A percentile compares a stretch with the other conserved stretches of the same genome.
Evolutionary conservation across 2,888 invertebrate genomes (phyloP).

Genomic region (Aspidiotus rigidus): DNA sequence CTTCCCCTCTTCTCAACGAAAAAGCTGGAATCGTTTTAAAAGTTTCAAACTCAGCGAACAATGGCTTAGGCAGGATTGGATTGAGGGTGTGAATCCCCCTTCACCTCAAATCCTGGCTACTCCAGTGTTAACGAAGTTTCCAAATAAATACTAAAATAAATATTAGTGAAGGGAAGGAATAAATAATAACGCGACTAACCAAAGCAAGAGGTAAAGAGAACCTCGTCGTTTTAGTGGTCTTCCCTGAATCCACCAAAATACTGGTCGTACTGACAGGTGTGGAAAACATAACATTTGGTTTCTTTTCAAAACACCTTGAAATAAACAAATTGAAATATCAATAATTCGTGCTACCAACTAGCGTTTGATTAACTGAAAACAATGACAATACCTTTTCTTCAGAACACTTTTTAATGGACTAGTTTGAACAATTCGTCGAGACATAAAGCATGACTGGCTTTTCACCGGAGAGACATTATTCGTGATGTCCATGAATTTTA

Average conservation of each 20-base stretch:
- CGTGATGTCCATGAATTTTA: constrained; percentile 53
- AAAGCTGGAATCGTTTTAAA: no score
- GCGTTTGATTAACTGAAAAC: not conserved
- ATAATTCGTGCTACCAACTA: not conserved
- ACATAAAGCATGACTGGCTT: constrained; percentile 2
- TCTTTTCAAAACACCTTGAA: constrained; percentile 5
- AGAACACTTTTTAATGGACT: constrained; percentile 45
- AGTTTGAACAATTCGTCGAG: constrained; percentile 7
- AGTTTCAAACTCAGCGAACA: no score
- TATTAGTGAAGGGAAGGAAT: no score
- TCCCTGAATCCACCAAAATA: constrained; percentile 11
- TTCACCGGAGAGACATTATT: constrained; percentile 28
- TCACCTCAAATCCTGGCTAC: no score
- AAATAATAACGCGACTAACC: no score
- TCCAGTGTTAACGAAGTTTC: no score
- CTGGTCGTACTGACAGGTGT: constrained; percentile 53
- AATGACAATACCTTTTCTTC: constrained; percentile 48
- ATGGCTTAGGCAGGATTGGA: no score
- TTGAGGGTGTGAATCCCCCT: no score
- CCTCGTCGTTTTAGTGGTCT: constrained; percentile 26
- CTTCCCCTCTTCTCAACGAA: no score
- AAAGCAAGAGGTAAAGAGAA: constrained; percentile 25
- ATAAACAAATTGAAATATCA: not conserved
- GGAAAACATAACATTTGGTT: constrained; percentile 60
- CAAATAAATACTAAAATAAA: no score